These are phyloP conservation scores for Ceratoteleas bidentatus DNA, from an alignment of 1,140 invertebrate genomes.

Conservation along the genomic window DNA sequence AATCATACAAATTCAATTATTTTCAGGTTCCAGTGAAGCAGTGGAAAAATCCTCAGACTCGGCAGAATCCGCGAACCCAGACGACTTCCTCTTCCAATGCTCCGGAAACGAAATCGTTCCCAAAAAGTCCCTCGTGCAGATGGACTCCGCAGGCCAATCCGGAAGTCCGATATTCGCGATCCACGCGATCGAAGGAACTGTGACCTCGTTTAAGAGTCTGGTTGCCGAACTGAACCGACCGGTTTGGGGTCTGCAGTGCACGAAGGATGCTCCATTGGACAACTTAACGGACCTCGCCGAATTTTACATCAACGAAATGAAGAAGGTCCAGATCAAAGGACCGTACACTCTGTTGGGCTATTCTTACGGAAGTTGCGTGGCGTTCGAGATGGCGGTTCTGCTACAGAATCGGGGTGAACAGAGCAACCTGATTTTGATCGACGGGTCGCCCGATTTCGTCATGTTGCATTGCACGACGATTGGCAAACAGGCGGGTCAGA, in stretches of 20 bases:
- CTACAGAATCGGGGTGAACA: constrained; percentile 87
- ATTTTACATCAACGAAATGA: constrained; percentile 91
- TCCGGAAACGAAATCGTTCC: constrained; percentile 83
- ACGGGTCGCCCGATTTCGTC: constrained; percentile 96
- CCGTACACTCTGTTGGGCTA: constrained; percentile 95
- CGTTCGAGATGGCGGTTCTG: constrained; percentile 95
- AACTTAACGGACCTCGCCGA: constrained; percentile 88
- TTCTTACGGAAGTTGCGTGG: constrained; percentile 95
- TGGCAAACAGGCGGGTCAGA: constrained; percentile 81
- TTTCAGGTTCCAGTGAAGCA: constrained; percentile 22
- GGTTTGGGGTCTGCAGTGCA: constrained; percentile 95
- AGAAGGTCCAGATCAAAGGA: constrained; percentile 88
- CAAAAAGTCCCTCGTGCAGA: constrained; percentile 83
- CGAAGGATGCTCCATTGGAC: constrained; percentile 86
- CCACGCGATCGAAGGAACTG: constrained; percentile 96
- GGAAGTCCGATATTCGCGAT: constrained; percentile 87
- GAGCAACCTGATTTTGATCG: constrained; percentile 89
- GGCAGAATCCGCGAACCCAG: constrained; percentile 23
- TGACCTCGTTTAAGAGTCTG: constrained; percentile 86
- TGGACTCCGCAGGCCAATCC: constrained; percentile 82
- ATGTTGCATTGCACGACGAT: constrained; percentile 87
- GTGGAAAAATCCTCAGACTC: constrained; percentile 17
- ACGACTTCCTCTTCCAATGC: constrained; percentile 70
- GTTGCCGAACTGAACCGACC: constrained; percentile 87
- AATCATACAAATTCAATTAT: constrained; percentile 7